Base-by-base conservation (phyloP, 2,888 invertebrate species). In the Pandemis cinnamomeana region DNA sequence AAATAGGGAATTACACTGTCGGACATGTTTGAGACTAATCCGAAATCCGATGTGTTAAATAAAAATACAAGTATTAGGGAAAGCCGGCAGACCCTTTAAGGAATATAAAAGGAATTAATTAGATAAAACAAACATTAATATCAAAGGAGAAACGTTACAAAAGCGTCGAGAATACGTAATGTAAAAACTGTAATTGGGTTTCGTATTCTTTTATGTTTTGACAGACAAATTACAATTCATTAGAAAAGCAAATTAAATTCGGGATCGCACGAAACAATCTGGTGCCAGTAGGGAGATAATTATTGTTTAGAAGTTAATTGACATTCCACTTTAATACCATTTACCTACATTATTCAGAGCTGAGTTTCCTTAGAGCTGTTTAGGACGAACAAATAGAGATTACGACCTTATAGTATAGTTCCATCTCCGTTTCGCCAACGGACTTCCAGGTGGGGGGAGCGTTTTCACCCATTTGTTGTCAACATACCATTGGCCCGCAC, bases 171-270 rank as follows among this genome's bases (percentile, higher is more conserved):
- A 61, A 69, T 48, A 48, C 58, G 46, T 60, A 46, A 69, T 58
- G 41, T 61, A 61, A 61, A 41, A 61, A 61, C 41, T 44, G 44
- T 64, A 64, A 61, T 61, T 69, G 48, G 36, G 36, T 44, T 61
- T 48, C 60, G n/a, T 55, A 15, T 42, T 67, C 41, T 67, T 67
- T 67, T 20, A 42, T 67, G 20, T 58, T 13, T 55, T 15, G 42
- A 13, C 44, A 44, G 15, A 69, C 61, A 61, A 61, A 61, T 36
- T 61, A 41, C 1, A 41, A 41, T 36, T 42, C 7, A n/a, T 41
- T 41, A n/a, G 58, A 5, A 58, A 27, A 2, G 27, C 4, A 58
- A 27, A 27, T 51, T 51, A 51, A 15, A 36, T 36, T 15, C n/a
- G n/a, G 13, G n/a, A 51, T 36, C 27, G n/a, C 6, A 51, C n/a